Conservation (phyloP, 2,113 vertebrate species). For the Lipotes vexillifer region DNA sequence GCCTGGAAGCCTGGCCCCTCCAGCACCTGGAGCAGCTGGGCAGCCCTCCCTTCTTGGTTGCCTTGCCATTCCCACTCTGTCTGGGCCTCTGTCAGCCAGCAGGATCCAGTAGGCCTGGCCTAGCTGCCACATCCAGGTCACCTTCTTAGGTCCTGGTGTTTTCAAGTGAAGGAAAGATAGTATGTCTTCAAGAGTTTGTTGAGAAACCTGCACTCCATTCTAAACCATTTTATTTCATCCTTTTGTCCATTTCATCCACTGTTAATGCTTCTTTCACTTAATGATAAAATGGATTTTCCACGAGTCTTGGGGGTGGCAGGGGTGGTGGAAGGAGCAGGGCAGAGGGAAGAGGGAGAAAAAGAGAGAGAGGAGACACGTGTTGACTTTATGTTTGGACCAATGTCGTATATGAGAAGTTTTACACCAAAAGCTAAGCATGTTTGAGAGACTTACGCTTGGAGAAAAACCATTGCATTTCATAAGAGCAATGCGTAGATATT, state of each 20-base stretch:
- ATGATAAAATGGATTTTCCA: neutral
- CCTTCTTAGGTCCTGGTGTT: neutral
- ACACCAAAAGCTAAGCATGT: neutral
- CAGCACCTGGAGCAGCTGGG: too few species aligned
- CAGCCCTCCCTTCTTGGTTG: rapidly evolving
- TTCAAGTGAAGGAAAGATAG: neutral
- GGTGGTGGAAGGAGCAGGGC: neutral
- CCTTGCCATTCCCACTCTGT: neutral
- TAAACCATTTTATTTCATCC: neutral
- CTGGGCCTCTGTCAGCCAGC: neutral
- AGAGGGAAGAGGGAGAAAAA: neutral
- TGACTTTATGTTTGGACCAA: neutral
- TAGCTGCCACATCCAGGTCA: too few species aligned
- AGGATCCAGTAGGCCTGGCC: neutral
- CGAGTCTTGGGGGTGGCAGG: neutral
- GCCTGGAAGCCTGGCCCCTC: neutral
- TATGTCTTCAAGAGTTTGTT: neutral
- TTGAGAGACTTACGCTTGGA: neutral
- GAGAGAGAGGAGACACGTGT: neutral
- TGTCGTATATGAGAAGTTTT: neutral
- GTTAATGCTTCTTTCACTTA: neutral
- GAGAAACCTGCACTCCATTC: neutral
- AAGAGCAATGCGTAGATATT: neutral
- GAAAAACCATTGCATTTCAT: neutral
- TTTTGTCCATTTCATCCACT: neutral